A percentile compares a stretch with the other conserved stretches of the same genome.
Evolutionary conservation across 2,888 invertebrate species (phyloP).

Genomic region (Harpalus rubripes): DNA sequence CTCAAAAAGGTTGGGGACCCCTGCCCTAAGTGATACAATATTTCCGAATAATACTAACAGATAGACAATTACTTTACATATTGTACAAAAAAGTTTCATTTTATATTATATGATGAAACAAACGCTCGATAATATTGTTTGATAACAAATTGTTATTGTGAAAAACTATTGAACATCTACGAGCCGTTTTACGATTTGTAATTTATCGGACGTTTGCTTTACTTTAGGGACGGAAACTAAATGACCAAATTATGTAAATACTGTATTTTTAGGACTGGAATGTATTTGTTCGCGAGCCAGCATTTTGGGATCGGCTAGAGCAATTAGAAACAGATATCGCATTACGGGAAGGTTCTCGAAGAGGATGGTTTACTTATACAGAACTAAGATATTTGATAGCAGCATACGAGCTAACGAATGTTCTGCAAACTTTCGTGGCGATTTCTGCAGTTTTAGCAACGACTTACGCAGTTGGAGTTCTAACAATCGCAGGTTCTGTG

Average conservation of each 20-base stretch:
- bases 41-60: no score
- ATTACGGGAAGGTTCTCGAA: constrained; percentile 83
- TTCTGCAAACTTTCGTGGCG: constrained; percentile 79
- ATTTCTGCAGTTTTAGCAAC: constrained; percentile 81
- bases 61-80: no score
- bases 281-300: constrained; percentile 87
- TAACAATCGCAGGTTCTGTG: constrained; percentile 82
- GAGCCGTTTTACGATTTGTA: no score
- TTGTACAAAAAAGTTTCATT: no score
- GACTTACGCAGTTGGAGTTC: constrained; percentile 81
- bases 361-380: constrained; percentile 91
- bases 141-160: neutral
- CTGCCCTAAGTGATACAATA: no score
- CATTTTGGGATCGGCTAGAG: constrained; percentile 86
- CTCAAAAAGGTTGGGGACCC: no score
- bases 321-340: constrained; percentile 87
- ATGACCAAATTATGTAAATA: neutral
- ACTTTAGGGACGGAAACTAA: neutral
- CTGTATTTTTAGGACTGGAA: constrained; percentile 87
- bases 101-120: no score
- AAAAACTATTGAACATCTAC: no score
- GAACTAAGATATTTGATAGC: constrained; percentile 83
- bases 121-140: constrained; percentile 6
- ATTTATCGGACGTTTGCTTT: no score
- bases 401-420: constrained; percentile 77